Evolutionary conservation across 2,113 vertebrate genomes (phyloP).

Genomic region (Caretta caretta): DNA sequence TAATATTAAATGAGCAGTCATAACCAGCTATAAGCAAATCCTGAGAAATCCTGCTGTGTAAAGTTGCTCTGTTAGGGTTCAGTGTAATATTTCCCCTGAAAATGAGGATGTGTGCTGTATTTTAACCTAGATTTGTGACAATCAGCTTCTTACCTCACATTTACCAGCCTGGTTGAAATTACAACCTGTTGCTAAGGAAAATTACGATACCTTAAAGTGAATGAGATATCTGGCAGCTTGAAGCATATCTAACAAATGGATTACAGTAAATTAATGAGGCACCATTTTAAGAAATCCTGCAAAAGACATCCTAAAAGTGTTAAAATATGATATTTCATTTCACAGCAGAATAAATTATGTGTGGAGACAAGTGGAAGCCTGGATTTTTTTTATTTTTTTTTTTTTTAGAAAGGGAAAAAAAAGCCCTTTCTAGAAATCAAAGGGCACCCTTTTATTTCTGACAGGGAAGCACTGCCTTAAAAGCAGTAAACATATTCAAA

Average conservation of each 20-base stretch:
- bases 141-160: conserved; percentile 61
- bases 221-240: conserved; percentile 61
- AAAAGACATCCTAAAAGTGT: conserved; percentile 13
- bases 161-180: conserved; percentile 75
- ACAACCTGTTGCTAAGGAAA: conserved; percentile 77
- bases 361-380: not conserved
- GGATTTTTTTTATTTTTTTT: not conserved
- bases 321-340: conserved; percentile 48
- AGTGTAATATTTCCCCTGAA: not conserved
- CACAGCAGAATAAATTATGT: conserved; percentile 36
- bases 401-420: not conserved
- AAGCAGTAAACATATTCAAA: conserved; percentile 41
- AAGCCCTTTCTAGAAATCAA: conserved; percentile 13
- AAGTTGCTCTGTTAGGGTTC: conserved; percentile 43
- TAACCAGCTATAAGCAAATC: conserved; percentile 22
- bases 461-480: not conserved
- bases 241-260: conserved; percentile 54
- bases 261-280: conserved; percentile 55
- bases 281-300: conserved; percentile 38
- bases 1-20: conserved; percentile 46
- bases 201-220: conserved; percentile 68
- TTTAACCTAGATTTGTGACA: conserved; percentile 65
- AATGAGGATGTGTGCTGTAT: conserved; percentile 10
- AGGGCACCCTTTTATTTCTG: not conserved
- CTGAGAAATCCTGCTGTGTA: conserved; percentile 2